phyloP scores from a whole-genome alignment of 2,797 vertebrate genomes.

The Arnoldichthys spilopterus region DNA sequence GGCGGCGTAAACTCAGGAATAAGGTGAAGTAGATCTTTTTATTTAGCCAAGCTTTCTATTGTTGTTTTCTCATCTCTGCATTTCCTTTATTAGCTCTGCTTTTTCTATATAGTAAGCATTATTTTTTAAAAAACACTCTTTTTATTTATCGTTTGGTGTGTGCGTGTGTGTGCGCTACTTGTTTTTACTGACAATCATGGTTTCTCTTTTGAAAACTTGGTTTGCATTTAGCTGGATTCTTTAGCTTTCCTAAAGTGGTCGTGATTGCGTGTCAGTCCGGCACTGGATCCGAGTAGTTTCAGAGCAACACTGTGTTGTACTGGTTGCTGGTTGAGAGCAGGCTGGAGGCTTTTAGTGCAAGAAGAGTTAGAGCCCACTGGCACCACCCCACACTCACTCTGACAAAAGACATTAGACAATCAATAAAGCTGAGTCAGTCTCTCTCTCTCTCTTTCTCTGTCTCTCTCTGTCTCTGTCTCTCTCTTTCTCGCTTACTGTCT shows the following conservation, averaged over 20 bases:
- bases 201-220: no score
- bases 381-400: slow-evolving; percentile 7
- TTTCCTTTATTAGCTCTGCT: no score
- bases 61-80: no score
- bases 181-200: no score
- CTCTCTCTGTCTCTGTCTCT: neutral
- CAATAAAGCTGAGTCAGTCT: slow-evolving; percentile 51
- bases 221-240: no score
- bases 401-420: slow-evolving; percentile 25
- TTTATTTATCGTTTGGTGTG: no score
- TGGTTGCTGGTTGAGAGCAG: neutral
- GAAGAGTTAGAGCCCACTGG: slow-evolving; percentile 15
- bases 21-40: no score
- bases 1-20: no score
- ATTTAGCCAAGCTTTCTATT: no score
- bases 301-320: neutral
- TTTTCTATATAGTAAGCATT: no score
- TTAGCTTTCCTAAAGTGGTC: neutral
- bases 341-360: slow-evolving; percentile 16
- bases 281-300: neutral
- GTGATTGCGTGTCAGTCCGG: neutral
- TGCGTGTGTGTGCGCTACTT: no score
- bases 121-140: no score
- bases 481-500: neutral
- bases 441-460: slow-evolving; percentile 8